Evolutionary conservation across 2,113 vertebrate species (phyloP), one percentile per base, ranked within the genome.

Genomic region (Semicossyphus pulcher): DNA sequence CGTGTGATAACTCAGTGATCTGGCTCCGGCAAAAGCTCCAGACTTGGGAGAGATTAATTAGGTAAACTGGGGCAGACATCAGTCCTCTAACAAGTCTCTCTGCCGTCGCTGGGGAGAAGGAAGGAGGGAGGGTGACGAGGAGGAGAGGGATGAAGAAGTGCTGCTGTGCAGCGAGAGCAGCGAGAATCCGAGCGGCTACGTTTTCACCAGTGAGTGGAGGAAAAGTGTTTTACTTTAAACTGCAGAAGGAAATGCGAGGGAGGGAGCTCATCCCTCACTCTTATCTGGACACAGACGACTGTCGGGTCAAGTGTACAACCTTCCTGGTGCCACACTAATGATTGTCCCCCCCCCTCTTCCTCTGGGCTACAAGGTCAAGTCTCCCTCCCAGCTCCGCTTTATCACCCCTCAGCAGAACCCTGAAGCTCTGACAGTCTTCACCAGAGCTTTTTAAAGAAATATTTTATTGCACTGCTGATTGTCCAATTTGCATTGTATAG

Each of bases 241-340:
- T 28, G 57, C 12, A 59, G 23, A 21, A 41, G 56, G 72, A 51
- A 54, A 32, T 18, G 3, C n/a, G 53, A 52, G 66, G 16, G 54
- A 61, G 65, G 25, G 61, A 67, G 65, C 79, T 87, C 89, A 91
- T 91, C 86, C 78, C 51, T 92, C 91, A 91, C 72, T 86, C 89
- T 91, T 92, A 90, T 93, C 91, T 87, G 78, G 82, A 91, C 86
- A 86, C 49, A 14, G 31, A 70, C 69, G 60, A 53, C 75, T 86
- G 86, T 81, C 76, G 61, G 87, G 86, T 88, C 86, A 88, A 87
- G 76, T 84, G 82, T 82, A 81, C 71, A 72, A 86, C 83, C 89
- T 91, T 92, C 88, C 89, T 91, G 86, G 89, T 93, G 89, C 88
- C 91, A 89, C 82, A 53, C 36, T 92, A 91, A 92, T 92, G 85